Conservation (phyloP, 1,140 invertebrate genomes). For the Pogonus chalceus region DNA sequence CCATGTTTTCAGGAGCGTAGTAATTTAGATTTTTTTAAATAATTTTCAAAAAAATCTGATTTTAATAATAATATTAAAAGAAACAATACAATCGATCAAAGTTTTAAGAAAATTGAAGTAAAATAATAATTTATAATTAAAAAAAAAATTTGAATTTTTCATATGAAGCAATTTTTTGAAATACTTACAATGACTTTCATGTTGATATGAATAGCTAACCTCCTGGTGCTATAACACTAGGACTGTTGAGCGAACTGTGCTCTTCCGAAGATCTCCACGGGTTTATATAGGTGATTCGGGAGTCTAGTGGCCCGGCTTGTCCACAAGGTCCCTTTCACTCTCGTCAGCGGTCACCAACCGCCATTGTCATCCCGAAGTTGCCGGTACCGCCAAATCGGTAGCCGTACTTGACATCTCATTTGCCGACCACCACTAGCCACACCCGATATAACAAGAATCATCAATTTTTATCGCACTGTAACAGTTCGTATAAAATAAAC, state of each 20-base stretch:
- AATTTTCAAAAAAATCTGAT: too few relatives aligned
- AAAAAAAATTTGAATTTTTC: too few relatives aligned
- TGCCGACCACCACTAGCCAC: slow-evolving; percentile 27
- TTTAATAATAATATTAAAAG: too few relatives aligned
- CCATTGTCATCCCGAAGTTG: slow-evolving; percentile 16
- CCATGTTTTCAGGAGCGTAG: too few relatives aligned
- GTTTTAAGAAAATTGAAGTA: too few relatives aligned
- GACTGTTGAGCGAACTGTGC: slow-evolving; percentile 5
- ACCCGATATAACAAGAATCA: too few relatives aligned
- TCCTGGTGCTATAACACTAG: neutral
- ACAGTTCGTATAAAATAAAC: too few relatives aligned
- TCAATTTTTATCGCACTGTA: too few relatives aligned
- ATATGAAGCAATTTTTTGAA: too few relatives aligned
- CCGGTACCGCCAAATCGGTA: neutral
- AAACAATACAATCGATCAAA: too few relatives aligned
- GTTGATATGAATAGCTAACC: neutral
- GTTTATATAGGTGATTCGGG: slow-evolving; percentile 2
- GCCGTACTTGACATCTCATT: neutral
- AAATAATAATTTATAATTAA: too few relatives aligned
- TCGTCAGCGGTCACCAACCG: neutral
- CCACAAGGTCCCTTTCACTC: slow-evolving; percentile 2
- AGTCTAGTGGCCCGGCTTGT: neutral
- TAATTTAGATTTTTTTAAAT: too few relatives aligned
- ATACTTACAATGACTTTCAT: neutral
- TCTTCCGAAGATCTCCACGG: neutral